Evolutionary conservation across 1,140 invertebrate genomes (phyloP).

Genomic region (Drosophila lini): DNA sequence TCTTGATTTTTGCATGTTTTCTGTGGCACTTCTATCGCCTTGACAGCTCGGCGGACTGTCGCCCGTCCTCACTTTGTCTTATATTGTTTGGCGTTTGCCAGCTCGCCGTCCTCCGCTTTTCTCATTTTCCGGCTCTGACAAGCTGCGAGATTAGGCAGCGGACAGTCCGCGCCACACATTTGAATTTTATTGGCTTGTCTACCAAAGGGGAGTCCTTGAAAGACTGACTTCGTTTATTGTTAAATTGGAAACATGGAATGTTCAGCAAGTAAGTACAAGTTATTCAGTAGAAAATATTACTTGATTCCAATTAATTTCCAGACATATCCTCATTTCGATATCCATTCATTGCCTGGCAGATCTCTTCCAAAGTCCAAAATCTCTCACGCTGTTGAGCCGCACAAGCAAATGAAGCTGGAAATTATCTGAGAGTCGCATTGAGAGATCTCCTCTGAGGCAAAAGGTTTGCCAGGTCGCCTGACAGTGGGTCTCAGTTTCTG

Average conservation of each 20-base stretch:
- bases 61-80: constrained; percentile 49
- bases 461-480: constrained; percentile 34
- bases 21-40: constrained; percentile 62
- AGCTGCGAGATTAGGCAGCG: constrained; percentile 60
- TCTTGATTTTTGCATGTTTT: constrained; percentile 76
- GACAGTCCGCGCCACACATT: constrained; percentile 80
- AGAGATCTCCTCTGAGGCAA: constrained; percentile 34
- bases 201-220: constrained; percentile 43
- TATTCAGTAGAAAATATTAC: neutral
- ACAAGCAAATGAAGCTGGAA: constrained; percentile 25
- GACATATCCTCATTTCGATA: constrained; percentile 1
- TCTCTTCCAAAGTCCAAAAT: constrained; percentile 1
- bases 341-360: neutral
- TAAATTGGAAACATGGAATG: neutral
- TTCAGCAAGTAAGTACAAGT: neutral
- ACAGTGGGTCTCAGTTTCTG: constrained; percentile 11
- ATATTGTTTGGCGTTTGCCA: constrained; percentile 66
- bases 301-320: neutral
- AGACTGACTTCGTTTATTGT: neutral
- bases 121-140: constrained; percentile 58
- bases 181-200: constrained; percentile 80
- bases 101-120: constrained; percentile 34
- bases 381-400: constrained; percentile 33
- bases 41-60: constrained; percentile 63
- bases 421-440: constrained; percentile 37